phyloP scores from a whole-genome alignment of 2,113 vertebrate genomes.

The Tricholaema leucomelas region DNA sequence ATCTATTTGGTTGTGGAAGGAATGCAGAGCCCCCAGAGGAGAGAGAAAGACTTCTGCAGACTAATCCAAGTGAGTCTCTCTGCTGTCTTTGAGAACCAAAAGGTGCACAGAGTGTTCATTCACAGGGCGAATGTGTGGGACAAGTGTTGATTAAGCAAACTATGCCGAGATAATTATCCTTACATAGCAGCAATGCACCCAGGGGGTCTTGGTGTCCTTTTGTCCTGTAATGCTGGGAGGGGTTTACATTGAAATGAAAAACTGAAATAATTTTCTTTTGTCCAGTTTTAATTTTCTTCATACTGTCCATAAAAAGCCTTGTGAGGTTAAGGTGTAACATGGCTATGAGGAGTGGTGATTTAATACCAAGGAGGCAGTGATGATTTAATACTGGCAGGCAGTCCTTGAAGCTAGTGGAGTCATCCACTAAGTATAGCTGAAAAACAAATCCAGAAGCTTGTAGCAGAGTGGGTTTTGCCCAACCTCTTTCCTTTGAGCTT shows the following conservation, averaged over 20 bases:
- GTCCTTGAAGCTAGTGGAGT: not conserved
- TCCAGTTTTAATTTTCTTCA: not conserved
- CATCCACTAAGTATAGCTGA: not conserved
- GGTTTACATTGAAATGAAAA: not conserved
- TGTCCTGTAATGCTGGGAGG: not conserved
- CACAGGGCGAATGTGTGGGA: not conserved
- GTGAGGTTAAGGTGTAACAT: not conserved
- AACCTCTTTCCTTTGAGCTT: not conserved
- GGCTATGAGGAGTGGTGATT: not conserved
- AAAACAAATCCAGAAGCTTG: not conserved
- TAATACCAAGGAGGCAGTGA: not conserved
- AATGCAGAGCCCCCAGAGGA: not conserved
- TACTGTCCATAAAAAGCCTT: not conserved
- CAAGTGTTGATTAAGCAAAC: constrained; percentile 7
- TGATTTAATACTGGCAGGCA: not conserved
- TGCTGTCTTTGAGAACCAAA: not conserved
- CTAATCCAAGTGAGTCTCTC: not conserved
- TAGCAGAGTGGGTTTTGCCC: not conserved
- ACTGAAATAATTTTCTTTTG: not conserved
- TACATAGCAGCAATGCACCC: not conserved
- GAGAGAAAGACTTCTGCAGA: not conserved
- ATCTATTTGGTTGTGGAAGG: not conserved
- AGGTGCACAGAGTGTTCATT: not conserved
- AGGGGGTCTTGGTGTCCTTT: not conserved
- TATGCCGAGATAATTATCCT: not conserved